phyloP scores from a whole-genome alignment of 2,888 invertebrate genomes.

The Caenorhabditis sp. region DNA sequence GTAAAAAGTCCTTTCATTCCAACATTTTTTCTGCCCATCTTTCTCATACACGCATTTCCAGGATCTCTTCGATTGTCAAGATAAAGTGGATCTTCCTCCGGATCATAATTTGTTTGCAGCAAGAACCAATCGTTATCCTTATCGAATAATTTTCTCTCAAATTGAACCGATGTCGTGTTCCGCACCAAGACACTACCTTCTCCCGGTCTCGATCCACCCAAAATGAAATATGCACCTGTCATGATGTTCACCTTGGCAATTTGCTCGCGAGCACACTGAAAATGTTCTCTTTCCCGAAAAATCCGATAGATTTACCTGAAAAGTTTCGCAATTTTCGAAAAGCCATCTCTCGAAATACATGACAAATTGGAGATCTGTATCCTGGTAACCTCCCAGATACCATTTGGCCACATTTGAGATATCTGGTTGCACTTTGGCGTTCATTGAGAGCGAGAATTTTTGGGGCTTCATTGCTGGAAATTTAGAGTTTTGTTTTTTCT shows the following conservation, averaged over 20 bases:
- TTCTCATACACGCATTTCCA: constrained; percentile 73
- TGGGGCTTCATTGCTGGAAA: constrained; percentile 55
- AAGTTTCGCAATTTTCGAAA: constrained; percentile 47
- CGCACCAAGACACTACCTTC: constrained; percentile 56
- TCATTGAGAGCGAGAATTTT: constrained; percentile 59
- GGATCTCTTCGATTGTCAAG: constrained; percentile 75
- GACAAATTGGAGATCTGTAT: constrained; percentile 53
- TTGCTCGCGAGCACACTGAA: constrained; percentile 55
- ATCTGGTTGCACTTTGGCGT: constrained; percentile 57
- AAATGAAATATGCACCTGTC: constrained; percentile 56
- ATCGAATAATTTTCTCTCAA: constrained; percentile 49
- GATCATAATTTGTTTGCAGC: constrained; percentile 63
- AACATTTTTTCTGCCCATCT: constrained; percentile 69
- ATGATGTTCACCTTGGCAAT: constrained; percentile 45
- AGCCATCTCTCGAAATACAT: constrained; percentile 60
- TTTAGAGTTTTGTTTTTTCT: too few relatives aligned
- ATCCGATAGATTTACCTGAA: constrained; percentile 36
- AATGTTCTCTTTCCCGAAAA: too few relatives aligned
- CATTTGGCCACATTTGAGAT: constrained; percentile 47
- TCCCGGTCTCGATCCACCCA: constrained; percentile 30
- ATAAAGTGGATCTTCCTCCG: constrained; percentile 69
- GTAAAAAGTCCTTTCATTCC: constrained; percentile 72
- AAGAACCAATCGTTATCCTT: constrained; percentile 56
- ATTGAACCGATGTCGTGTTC: constrained; percentile 51
- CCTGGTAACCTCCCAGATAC: constrained; percentile 43